These are phyloP conservation scores for Lasioglossum albipes DNA, from an alignment of 1,140 invertebrate species.

Conservation along the genomic window DNA sequence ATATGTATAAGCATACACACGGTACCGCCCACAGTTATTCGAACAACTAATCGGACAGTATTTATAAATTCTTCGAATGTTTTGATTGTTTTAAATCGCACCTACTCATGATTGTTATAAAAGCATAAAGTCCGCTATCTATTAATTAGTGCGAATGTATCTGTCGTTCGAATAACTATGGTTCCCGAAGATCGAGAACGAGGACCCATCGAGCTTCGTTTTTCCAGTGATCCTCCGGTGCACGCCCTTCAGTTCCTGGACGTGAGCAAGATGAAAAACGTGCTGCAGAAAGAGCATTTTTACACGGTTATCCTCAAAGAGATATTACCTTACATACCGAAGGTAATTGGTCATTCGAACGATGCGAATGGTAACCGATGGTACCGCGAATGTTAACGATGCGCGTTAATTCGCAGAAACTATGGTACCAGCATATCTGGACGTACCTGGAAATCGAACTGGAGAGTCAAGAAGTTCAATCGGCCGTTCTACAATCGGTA, in stretches of 20 bases:
- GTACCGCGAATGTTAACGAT: too few species aligned
- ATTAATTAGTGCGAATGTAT: too few species aligned
- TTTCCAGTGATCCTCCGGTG: constrained; percentile 90
- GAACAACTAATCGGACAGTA: too few species aligned
- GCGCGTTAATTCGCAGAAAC: constrained; percentile 86
- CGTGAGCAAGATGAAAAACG: constrained; percentile 95
- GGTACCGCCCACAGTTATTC: too few species aligned
- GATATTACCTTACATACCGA: constrained; percentile 92
- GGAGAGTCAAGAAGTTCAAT: constrained; percentile 90
- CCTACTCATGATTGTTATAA: too few species aligned
- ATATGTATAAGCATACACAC: too few species aligned
- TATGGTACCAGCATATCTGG: constrained; percentile 97
- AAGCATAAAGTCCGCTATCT: too few species aligned
- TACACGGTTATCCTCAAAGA: constrained; percentile 92
- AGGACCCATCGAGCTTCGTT: neutral
- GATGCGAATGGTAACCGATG: neutral
- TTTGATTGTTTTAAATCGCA: too few species aligned
- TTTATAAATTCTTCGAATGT: too few species aligned
- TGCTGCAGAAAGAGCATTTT: constrained; percentile 92
- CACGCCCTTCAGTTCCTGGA: constrained; percentile 95
- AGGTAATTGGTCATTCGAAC: constrained; percentile 82
- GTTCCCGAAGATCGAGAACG: too few species aligned
- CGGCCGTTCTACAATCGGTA: constrained; percentile 93
- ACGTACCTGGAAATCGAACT: constrained; percentile 93
- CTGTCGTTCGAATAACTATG: too few species aligned